Conservation (phyloP, 2,113 vertebrate genomes). For the Cathartes aura region DNA sequence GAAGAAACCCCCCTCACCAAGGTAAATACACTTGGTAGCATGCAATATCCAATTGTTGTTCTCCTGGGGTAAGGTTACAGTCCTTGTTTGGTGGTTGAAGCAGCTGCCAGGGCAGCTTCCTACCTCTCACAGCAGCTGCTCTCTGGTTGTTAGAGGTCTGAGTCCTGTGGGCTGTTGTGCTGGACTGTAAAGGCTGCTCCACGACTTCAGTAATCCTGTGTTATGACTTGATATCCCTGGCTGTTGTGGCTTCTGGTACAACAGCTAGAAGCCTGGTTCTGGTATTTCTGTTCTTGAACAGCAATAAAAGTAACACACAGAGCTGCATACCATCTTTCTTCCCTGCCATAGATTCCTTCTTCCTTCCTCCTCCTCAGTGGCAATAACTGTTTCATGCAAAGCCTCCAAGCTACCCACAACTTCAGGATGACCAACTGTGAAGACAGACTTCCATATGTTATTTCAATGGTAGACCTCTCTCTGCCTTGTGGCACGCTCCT, state of each 20-base stretch:
- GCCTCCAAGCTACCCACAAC: neutral
- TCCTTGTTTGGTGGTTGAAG: neutral
- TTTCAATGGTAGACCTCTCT: neutral
- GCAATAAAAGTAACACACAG: neutral
- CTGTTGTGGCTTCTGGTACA: neutral
- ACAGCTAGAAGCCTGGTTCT: neutral
- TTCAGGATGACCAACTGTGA: neutral
- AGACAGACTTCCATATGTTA: neutral
- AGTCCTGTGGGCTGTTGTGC: neutral
- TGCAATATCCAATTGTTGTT: neutral
- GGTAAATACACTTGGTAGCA: neutral
- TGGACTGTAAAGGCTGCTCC: neutral
- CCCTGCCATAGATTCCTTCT: neutral
- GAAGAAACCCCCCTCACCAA: neutral
- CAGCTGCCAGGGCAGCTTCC: neutral
- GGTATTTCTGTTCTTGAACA: neutral
- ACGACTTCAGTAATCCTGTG: neutral
- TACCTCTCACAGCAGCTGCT: neutral
- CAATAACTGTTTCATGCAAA: neutral
- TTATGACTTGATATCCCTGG: neutral
- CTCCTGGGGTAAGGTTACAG: neutral
- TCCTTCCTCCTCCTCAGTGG: neutral
- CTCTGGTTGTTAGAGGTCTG: neutral
- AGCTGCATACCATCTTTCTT: neutral
- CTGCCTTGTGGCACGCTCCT: neutral